Evolutionary conservation across 2,888 invertebrate genomes (phyloP).

Genomic region (Limnephilus auricula): DNA sequence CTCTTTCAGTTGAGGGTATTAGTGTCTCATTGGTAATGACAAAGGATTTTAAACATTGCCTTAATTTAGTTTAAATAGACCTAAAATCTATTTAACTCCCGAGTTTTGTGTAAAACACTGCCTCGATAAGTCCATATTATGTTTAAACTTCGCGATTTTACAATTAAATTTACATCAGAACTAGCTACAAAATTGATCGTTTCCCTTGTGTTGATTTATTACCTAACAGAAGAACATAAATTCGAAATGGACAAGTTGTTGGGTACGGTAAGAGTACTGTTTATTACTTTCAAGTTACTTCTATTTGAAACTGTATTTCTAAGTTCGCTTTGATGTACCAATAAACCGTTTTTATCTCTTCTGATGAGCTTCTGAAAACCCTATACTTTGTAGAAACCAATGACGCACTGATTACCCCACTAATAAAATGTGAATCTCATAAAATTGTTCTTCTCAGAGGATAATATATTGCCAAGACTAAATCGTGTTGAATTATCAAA

Average conservation of each 20-base stretch:
- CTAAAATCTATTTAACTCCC: neutral
- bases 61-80: neutral
- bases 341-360: neutral
- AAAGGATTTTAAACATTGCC: neutral
- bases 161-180: neutral
- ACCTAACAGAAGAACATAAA: neutral
- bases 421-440: conserved; percentile 23
- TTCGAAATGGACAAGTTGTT: neutral
- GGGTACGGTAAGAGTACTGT: neutral
- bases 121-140: neutral
- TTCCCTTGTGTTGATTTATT: neutral
- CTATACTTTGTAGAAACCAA: neutral
- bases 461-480: neutral
- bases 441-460: neutral
- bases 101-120: neutral
- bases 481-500: neutral
- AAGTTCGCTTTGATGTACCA: neutral
- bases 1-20: conserved; percentile 13
- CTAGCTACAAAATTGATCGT: neutral
- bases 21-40: conserved; percentile 28
- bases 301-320: neutral
- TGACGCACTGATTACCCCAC: neutral
- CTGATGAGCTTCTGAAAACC: neutral
- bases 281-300: neutral
- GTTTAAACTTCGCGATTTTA: neutral